A percentile compares a stretch with the other conserved stretches of the same genome.
Conservation (phyloP, 2,888 invertebrate species). For the Callosobruchus maculatus region DNA sequence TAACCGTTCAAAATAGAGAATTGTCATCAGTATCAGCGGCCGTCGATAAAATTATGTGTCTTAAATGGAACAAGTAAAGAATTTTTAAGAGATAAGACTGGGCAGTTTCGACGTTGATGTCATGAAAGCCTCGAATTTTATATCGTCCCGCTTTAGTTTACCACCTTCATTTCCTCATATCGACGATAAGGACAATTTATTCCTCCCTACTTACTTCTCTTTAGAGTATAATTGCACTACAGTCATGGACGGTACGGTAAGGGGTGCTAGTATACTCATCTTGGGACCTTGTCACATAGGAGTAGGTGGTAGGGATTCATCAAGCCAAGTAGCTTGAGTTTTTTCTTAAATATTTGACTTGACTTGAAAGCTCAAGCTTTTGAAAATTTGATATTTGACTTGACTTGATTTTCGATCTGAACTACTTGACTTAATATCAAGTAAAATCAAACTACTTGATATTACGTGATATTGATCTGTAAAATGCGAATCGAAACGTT, state of each 20-base stretch:
- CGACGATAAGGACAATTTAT: conserved; percentile 24
- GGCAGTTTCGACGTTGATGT: conserved; percentile 39
- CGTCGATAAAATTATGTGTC: conserved; percentile 41
- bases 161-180: conserved; percentile 40
- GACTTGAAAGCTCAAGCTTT: no score
- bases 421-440: no score
- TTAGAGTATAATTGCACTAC: not conserved
- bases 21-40: conserved; percentile 42
- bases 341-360: no score
- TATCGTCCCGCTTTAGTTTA: conserved; percentile 34
- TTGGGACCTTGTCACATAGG: no score
- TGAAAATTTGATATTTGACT: no score
- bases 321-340: no score
- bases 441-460: no score
- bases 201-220: conserved; percentile 11
- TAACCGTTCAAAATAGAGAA: conserved; percentile 42
- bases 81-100: conserved; percentile 27
- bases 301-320: no score
- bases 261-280: no score
- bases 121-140: conserved; percentile 31
- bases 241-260: not conserved
- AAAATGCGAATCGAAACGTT: no score
- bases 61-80: conserved; percentile 36
- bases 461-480: no score
- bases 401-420: no score